These are phyloP conservation scores for Eulemur coronatus DNA, from an alignment of 2,797 vertebrate genomes.

Conservation along the genomic window DNA sequence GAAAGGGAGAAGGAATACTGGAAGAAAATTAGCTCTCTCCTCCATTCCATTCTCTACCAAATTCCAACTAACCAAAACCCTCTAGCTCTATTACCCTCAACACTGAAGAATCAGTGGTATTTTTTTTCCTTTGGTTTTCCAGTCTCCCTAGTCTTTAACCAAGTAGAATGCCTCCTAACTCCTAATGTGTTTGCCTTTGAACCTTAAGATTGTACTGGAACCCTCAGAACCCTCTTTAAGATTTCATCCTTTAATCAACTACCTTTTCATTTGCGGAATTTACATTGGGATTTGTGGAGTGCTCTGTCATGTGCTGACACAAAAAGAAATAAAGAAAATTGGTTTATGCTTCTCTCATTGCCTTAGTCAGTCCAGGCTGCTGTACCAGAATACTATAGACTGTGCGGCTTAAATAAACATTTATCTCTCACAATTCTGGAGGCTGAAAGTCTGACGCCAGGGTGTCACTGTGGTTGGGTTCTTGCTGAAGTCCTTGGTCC, in stretches of 20 bases:
- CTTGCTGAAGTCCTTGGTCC: no score
- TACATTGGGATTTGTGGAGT: neutral
- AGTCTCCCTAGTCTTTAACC: neutral
- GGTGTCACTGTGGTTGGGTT: neutral
- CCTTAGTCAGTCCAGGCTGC: neutral
- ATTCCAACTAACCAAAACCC: neutral
- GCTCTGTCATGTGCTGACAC: neutral
- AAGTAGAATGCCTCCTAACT: neutral
- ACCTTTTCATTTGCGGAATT: neutral
- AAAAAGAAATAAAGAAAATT: neutral
- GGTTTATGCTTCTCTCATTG: neutral
- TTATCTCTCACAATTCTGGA: neutral
- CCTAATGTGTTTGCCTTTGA: slow-evolving; percentile 8
- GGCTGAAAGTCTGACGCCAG: neutral
- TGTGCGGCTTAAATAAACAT: neutral
- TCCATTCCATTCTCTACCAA: neutral
- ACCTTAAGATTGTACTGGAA: neutral
- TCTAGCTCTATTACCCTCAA: neutral
- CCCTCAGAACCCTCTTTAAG: neutral
- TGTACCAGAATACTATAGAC: neutral
- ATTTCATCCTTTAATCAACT: neutral
- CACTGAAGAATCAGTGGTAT: neutral
- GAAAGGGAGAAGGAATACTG: neutral
- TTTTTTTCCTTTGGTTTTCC: neutral
- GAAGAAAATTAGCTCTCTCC: neutral